Evolutionary conservation across 2,888 invertebrate species (phyloP).

Genomic region (Nemotelus pantherinus): DNA sequence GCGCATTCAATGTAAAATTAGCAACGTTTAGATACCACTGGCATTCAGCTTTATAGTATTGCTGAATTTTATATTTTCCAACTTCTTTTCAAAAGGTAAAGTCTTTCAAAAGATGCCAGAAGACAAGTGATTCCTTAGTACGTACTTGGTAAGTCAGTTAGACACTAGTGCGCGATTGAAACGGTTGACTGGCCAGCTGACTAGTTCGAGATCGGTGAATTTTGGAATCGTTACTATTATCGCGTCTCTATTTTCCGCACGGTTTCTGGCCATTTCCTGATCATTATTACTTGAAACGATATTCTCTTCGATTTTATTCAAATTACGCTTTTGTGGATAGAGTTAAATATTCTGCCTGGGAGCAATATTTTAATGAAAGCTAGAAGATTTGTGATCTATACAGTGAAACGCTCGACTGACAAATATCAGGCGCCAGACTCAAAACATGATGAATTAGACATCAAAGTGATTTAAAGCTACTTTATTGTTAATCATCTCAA

Average conservation of each 20-base stretch:
- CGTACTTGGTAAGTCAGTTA: conserved; percentile 1
- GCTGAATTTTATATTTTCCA: conserved; percentile 21
- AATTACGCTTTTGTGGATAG: background rate
- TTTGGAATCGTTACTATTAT: background rate
- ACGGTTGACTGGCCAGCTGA: background rate
- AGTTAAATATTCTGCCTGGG: no score
- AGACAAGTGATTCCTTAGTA: conserved; percentile 6
- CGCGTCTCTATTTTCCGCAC: no score
- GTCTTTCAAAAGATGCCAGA: background rate
- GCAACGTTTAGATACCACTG: no score
- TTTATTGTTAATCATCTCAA: no score
- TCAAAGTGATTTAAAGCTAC: no score
- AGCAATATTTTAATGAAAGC: no score
- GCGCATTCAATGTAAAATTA: no score
- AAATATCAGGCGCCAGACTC: no score
- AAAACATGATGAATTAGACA: no score
- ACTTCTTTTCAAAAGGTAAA: background rate
- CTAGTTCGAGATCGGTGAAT: background rate
- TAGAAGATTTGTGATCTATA: no score
- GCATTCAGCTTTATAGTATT: background rate
- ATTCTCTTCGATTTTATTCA: background rate
- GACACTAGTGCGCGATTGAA: conserved; percentile 5
- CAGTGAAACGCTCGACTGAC: no score
- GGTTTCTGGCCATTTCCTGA: no score
- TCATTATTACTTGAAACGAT: background rate